Percentiles rank a stretch among this genome's conserved stretches.
Conservation (phyloP, 2,888 invertebrate species). For the Daptonema setosum region DNA sequence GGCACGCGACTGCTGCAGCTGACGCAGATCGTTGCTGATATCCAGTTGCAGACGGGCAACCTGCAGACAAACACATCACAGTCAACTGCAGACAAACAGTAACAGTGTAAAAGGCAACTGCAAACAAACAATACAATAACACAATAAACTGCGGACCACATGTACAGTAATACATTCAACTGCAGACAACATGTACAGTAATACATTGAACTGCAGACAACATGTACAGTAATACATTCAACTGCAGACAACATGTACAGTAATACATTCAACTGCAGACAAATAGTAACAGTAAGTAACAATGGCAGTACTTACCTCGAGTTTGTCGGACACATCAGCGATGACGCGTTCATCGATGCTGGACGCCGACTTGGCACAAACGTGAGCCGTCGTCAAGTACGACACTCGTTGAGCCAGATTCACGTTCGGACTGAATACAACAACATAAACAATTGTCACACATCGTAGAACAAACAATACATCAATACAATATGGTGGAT, state of each 20-base stretch:
- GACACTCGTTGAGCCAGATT: constrained; percentile 57
- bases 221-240: not conserved
- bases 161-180: not conserved
- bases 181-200: not conserved
- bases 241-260: not conserved
- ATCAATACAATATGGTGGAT: not conserved
- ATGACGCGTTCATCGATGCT: constrained; percentile 47
- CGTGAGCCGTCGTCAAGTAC: constrained; percentile 73
- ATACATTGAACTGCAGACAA: not conserved
- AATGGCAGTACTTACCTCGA: constrained; percentile 42
- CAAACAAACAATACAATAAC: not conserved
- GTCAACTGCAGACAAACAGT: not conserved
- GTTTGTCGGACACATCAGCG: constrained; percentile 71
- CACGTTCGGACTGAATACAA: constrained; percentile 43
- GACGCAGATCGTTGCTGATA: not conserved
- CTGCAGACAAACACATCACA: not conserved
- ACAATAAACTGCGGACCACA: not conserved
- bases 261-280: too few species aligned
- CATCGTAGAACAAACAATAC: constrained; percentile 3
- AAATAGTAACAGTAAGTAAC: too few species aligned
- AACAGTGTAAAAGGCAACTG: not conserved
- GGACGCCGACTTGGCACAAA: constrained; percentile 61
- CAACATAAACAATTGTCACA: constrained; percentile 4
- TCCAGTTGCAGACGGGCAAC: constrained; percentile 2
- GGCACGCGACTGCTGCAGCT: not conserved